Evolutionary conservation across 2,888 invertebrate genomes (phyloP).

Genomic region (Xestia sexstrigata): DNA sequence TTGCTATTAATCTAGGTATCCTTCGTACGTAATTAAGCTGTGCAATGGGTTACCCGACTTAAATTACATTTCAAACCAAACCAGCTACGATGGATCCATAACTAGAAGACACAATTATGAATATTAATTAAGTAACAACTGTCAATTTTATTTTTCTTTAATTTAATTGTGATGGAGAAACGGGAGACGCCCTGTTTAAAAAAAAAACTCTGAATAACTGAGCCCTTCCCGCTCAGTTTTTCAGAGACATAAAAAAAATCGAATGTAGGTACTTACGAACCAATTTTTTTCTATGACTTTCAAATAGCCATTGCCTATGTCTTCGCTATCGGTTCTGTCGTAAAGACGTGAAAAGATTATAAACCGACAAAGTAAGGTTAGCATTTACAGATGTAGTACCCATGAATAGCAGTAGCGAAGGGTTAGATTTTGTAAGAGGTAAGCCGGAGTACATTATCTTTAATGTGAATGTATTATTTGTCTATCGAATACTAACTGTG

Average conservation of each 20-base stretch:
- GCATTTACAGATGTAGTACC: neutral
- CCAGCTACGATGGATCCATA: too few species aligned
- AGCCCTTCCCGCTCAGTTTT: neutral
- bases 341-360: neutral
- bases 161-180: neutral
- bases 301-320: neutral
- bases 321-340: neutral
- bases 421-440: too few species aligned
- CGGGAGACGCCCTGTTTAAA: neutral
- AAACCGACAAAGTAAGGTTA: neutral
- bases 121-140: neutral
- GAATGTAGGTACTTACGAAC: too few species aligned
- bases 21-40: neutral
- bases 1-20: too few species aligned
- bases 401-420: too few species aligned
- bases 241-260: too few species aligned
- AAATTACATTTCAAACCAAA: neutral
- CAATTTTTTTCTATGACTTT: neutral
- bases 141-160: neutral
- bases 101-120: neutral
- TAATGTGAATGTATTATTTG: too few species aligned
- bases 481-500: too few species aligned
- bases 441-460: too few species aligned
- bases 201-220: too few species aligned
- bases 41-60: neutral